Evolutionary conservation across 2,113 vertebrate genomes (phyloP), one percentile per base, ranked within the genome.

Genomic region (Carollia perspicillata): DNA sequence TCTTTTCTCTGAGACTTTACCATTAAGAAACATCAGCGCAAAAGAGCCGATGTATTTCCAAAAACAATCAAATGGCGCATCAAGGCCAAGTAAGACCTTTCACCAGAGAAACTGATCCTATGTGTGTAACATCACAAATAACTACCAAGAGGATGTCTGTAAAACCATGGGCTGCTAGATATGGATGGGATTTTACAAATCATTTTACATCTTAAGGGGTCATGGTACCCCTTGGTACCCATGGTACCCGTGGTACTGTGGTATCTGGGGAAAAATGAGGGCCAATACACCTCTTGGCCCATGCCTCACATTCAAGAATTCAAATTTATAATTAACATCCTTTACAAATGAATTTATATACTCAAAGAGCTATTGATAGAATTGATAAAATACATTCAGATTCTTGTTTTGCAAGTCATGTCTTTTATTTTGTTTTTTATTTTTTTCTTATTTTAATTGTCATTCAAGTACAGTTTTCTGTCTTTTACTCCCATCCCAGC

Each of bases 321-420:
- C 26, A 71, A 91, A 85, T 71, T 65, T 85, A 88, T 23, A 88
- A 40, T 35, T 84, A 42, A 83, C 6, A 72, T 78, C 2, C 53
- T 72, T 92, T 86, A 78, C 5, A 95, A 81, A 65, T 85, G 40
- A 92, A 60, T 44, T 63, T 81, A 81, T 65, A 0, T 33, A 66
- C 13, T 91, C 68, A 90, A 90, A 89, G 26, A 84, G 33, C 78
- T 89, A 95, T 2, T 92, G 23, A 47, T 18, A 83, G n/a, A 96
- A 83, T 33, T 72, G 37, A 86, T 75, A 93, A 80, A 93, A 74
- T 1, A 30, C 58, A 71, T 28, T 47, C 12, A 42, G 66, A 42
- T 68, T 28, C 17, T 92, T 71, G n/a, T n/a, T n/a, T n/a, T n/a
- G n/a, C n/a, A n/a, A n/a, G n/a, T n/a, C n/a, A n/a, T n/a, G n/a